Conservation (phyloP, 2,113 vertebrate genomes). For the Myotis lucifugus region DNA sequence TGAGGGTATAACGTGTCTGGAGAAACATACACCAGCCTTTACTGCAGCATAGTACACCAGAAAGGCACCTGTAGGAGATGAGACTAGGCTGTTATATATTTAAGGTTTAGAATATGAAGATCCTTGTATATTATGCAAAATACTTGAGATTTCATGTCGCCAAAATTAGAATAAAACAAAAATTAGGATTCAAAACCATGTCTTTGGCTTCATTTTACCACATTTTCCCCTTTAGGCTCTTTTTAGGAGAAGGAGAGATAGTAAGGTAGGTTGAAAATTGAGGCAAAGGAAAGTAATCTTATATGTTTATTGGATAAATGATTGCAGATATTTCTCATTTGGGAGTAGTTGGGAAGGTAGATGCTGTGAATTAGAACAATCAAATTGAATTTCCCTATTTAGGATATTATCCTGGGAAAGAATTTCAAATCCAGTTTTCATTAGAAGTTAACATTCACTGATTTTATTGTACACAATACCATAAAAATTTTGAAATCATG, state of each 20-base stretch:
- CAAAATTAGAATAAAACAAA: constrained; percentile 11
- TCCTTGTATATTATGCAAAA: not conserved
- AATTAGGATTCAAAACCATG: not conserved
- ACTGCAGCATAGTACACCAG: not conserved
- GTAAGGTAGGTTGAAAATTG: not conserved
- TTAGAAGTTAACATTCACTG: no score
- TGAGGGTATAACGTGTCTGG: not conserved
- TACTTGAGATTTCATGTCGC: not conserved
- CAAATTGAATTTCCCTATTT: no score
- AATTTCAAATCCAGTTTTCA: no score
- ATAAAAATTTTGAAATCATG: not conserved
- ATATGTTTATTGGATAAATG: not conserved
- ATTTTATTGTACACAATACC: not conserved
- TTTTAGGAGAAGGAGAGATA: not conserved
- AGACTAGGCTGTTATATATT: not conserved
- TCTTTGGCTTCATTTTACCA: not conserved
- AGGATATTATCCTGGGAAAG: no score
- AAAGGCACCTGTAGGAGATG: not conserved
- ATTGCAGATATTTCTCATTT: no score
- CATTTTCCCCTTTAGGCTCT: not conserved
- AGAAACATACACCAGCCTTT: not conserved
- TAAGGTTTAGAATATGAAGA: not conserved
- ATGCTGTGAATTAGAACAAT: no score
- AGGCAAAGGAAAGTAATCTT: not conserved
- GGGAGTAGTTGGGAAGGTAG: no score